Conservation (phyloP, 64 coral and sea anemone species). For the Montipora cactus region DNA sequence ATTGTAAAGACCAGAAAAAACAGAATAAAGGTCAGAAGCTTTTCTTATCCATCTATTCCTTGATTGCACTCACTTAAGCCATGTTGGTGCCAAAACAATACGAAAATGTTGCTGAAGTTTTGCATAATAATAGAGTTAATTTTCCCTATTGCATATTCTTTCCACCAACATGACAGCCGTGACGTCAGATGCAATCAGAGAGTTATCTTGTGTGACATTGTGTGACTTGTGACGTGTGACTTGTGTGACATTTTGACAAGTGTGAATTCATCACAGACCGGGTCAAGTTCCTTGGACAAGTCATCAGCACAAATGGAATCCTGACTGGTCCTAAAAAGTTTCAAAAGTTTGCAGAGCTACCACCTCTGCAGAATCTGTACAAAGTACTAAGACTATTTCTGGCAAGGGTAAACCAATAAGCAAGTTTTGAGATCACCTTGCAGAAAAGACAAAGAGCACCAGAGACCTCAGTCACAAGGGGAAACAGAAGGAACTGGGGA, state of each 20-base stretch:
- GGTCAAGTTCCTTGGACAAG: constrained; percentile 44
- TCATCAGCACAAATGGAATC: constrained; percentile 5
- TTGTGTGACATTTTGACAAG: not conserved
- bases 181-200: too few species aligned
- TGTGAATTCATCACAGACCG: constrained; percentile 10
- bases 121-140: too few species aligned
- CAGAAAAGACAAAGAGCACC: constrained; percentile 6
- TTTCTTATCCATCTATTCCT: too few species aligned
- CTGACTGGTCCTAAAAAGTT: constrained; percentile 15
- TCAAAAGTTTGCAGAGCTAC: constrained; percentile 19
- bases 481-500: too few species aligned
- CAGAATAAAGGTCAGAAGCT: not conserved
- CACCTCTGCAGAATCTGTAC: not conserved
- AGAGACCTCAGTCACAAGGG: too few species aligned
- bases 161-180: too few species aligned
- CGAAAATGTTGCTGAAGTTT: too few species aligned
- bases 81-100: too few species aligned
- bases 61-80: too few species aligned
- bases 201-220: too few species aligned
- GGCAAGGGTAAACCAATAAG: not conserved
- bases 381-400: constrained; percentile 1
- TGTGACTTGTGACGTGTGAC: too few species aligned
- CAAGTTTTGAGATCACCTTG: constrained; percentile 9
- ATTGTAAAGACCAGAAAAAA: constrained; percentile 7
- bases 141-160: too few species aligned